Base-by-base conservation (phyloP, 2,113 vertebrate species). In the Oreochromis aureus region DNA sequence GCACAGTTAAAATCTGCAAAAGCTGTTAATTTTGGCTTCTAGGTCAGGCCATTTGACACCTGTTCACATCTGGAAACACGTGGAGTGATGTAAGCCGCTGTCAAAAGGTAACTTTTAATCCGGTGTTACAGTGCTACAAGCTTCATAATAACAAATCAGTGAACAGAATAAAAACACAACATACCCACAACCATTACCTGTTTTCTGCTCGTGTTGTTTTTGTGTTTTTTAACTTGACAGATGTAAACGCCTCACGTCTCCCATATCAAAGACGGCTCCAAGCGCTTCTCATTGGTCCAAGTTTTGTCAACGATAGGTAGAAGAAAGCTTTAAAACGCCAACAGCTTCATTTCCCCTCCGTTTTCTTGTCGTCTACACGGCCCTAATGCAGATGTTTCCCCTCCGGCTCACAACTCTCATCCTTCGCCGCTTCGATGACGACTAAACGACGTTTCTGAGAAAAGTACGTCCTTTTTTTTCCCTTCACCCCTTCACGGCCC, bases 11-110 rank as follows among this genome's bases (percentile, higher is more conserved):
- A 58, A 78, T 27, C 16, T 19, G 46, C 19, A 48, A 76, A 76
- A 51, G 24, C 0, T 22, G 19, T 3, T 56, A 22, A 34, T 78
- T 78, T 0, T 39, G 10, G 53, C 18, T 78, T 51, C 1, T 19
- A 22, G 6, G 44, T 27, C 81, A 10, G 34, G 39, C 2, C 41
- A 41, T 54, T 41, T 76, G 61, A 86, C 92, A 94, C 92, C 90
- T 95, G 89, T 73, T 84, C 85, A 90, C 92, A 88, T 85, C 87
- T 93, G 89, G 53, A 78, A 82, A 89, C 91, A 90, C 79, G 84
- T 88, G 93, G 41, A 27, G 36, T 41, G 51, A 71, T n/a, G 36
- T 27, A 51, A 30, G 1, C 24, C 6, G 44, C 36, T 12, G 19
- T 56, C 41, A 81, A 48, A 69, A 80, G 53, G 55, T 55, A 24